Conservation (phyloP, 1,140 invertebrate species). For the Grapholita molesta region DNA sequence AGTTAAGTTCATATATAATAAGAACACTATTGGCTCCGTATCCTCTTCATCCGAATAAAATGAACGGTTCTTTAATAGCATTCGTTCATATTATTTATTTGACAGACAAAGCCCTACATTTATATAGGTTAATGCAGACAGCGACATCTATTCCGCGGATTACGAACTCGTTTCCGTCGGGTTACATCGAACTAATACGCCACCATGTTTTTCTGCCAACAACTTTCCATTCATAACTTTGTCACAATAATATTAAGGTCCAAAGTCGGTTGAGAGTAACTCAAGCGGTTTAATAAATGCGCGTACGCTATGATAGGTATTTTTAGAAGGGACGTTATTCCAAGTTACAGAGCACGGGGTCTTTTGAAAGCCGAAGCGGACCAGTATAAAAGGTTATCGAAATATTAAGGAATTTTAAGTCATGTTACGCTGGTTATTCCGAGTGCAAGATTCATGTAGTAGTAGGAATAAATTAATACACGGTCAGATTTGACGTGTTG, state of each 20-base stretch:
- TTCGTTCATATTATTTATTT: neutral
- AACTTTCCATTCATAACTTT: neutral
- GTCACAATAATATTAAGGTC: neutral
- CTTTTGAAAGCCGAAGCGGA: neutral
- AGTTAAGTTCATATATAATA: neutral
- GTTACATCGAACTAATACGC: conserved; percentile 24
- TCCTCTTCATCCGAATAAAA: neutral
- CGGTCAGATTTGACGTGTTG: conserved; percentile 5
- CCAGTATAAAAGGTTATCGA: neutral
- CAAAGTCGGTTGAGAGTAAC: neutral
- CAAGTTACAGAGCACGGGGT: neutral
- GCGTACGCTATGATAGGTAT: conserved; percentile 11
- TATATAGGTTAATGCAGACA: conserved; percentile 49
- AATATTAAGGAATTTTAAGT: neutral
- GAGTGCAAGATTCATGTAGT: neutral
- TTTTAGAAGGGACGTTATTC: neutral
- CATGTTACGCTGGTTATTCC: neutral
- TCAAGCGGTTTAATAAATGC: neutral
- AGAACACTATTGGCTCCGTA: neutral
- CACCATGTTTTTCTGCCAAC: neutral
- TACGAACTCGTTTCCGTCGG: conserved; percentile 36
- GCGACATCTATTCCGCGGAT: conserved; percentile 43
- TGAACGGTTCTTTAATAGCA: neutral
- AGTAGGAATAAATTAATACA: neutral
- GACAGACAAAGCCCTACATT: conserved; percentile 15